Evolutionary conservation across 2,888 invertebrate genomes (phyloP).

Genomic region (Liodrosophila aerea): DNA sequence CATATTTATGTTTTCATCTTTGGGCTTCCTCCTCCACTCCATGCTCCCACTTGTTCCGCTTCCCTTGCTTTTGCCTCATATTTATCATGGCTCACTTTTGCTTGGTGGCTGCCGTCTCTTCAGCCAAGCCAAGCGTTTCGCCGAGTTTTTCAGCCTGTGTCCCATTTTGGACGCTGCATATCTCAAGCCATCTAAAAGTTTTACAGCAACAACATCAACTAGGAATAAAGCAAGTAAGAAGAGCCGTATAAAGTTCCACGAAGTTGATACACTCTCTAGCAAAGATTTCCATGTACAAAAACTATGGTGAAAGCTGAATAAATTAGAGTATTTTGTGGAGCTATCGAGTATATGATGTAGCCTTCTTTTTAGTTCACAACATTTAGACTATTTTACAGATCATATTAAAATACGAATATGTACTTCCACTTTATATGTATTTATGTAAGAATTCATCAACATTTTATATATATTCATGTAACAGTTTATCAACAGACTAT

Average conservation of each 20-base stretch:
- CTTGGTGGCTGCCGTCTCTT: conserved; percentile 40
- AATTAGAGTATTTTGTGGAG: too few species aligned
- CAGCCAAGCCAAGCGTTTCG: conserved; percentile 15
- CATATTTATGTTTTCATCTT: conserved; percentile 61
- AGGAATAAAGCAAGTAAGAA: background rate
- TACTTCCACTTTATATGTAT: too few species aligned
- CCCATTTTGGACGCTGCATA: conserved; percentile 56
- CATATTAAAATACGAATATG: too few species aligned
- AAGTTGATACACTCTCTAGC: too few species aligned
- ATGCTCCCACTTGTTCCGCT: background rate
- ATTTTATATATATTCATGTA: too few species aligned
- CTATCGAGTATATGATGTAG: too few species aligned
- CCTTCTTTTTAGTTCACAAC: too few species aligned
- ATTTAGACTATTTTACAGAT: too few species aligned
- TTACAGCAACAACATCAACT: conserved; percentile 26
- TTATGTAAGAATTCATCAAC: too few species aligned
- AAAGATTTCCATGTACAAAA: too few species aligned
- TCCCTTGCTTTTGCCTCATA: conserved; percentile 32
- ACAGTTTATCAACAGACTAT: too few species aligned
- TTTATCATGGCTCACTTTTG: conserved; percentile 67
- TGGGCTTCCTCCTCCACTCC: conserved; percentile 17
- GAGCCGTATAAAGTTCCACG: background rate
- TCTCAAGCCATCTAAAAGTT: conserved; percentile 61
- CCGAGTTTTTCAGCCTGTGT: conserved; percentile 39
- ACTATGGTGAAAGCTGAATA: too few species aligned